Conservation (phyloP, 2,113 vertebrate genomes). For the Triplophysa dalaica region DNA sequence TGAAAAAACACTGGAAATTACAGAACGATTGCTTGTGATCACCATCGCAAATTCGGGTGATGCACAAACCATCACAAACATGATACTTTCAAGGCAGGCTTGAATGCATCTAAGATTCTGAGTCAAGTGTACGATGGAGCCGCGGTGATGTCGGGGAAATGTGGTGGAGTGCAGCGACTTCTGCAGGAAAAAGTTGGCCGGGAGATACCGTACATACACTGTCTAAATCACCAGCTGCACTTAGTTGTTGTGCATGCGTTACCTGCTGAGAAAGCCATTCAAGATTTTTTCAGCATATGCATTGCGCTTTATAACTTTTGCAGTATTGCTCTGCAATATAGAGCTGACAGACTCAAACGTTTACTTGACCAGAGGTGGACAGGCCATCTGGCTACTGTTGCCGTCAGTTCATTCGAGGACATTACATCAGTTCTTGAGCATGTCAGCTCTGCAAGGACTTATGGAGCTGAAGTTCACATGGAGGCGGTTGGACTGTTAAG, state of each 20-base stretch:
- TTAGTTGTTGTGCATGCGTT: constrained; percentile 31
- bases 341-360: neutral
- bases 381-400: neutral
- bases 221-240: constrained; percentile 40
- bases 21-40: neutral
- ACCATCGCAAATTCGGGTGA: neutral
- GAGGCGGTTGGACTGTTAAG: too few relatives aligned
- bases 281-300: constrained; percentile 26
- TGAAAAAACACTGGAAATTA: too few relatives aligned
- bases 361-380: neutral
- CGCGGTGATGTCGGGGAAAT: constrained; percentile 20
- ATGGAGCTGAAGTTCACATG: too few relatives aligned
- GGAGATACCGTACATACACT: constrained; percentile 9
- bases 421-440: too few relatives aligned
- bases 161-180: constrained; percentile 17
- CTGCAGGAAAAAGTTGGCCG: constrained; percentile 1
- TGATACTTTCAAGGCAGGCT: neutral
- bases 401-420: neutral
- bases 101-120: neutral
- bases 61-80: constrained; percentile 4
- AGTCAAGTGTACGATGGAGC: constrained; percentile 29
- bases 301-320: constrained; percentile 28
- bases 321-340: constrained; percentile 21
- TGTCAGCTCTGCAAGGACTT: neutral
- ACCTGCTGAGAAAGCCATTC: neutral